Conservation (phyloP, 2,797 vertebrate species). For the Coluber constrictor region DNA sequence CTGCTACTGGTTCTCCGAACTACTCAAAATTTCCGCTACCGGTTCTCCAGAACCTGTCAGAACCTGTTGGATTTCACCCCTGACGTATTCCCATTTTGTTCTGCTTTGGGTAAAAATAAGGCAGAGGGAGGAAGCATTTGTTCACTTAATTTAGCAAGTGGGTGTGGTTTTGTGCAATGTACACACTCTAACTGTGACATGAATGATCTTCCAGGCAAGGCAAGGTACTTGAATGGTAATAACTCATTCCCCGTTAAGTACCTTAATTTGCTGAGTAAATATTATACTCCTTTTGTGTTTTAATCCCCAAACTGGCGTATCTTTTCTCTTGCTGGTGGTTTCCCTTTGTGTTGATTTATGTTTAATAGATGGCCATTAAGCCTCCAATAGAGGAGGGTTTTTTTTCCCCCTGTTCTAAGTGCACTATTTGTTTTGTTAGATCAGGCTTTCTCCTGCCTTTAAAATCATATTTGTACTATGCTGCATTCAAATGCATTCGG, state of each 20-base stretch:
- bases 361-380: constrained; percentile 68
- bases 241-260: constrained; percentile 66
- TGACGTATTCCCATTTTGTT: neutral
- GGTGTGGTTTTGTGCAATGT: neutral
- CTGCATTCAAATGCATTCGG: constrained; percentile 52
- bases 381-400: constrained; percentile 42
- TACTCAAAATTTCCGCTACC: too few relatives aligned
- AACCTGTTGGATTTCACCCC: too few relatives aligned
- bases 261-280: constrained; percentile 69
- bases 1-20: too few relatives aligned
- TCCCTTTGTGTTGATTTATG: constrained; percentile 70
- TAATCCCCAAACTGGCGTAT: constrained; percentile 66
- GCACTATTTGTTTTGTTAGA: constrained; percentile 65
- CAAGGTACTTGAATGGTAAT: constrained; percentile 52
- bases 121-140: neutral
- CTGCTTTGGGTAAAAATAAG: too few relatives aligned
- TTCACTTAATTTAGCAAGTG: neutral
- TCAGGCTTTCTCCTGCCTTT: constrained; percentile 40
- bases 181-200: neutral
- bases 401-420: constrained; percentile 37
- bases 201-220: constrained; percentile 51
- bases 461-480: constrained; percentile 55
- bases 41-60: too few relatives aligned
- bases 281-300: constrained; percentile 63
- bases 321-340: constrained; percentile 57